Evolutionary conservation across 2,113 vertebrate species (phyloP).

Genomic region (Larimichthys polyactis): DNA sequence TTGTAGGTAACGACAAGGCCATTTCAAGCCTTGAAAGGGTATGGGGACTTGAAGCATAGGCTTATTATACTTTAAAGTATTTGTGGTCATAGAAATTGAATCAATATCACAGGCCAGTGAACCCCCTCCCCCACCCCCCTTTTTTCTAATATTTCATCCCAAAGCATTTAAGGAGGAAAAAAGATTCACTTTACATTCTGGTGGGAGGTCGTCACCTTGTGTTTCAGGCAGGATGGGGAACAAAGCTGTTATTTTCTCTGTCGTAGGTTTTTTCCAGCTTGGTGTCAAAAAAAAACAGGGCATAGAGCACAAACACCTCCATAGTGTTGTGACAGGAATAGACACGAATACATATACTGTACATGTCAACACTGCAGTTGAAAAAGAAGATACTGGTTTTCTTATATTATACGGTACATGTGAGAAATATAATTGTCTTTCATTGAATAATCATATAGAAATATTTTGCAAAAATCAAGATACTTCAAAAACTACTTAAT

Average conservation of each 20-base stretch:
- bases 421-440: neutral
- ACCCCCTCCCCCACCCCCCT: constrained; percentile 19
- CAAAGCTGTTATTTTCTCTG: constrained; percentile 66
- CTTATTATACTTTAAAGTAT: constrained; percentile 84
- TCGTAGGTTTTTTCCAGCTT: constrained; percentile 38
- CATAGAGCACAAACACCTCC: constrained; percentile 40
- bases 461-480: neutral
- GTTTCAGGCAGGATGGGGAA: constrained; percentile 49
- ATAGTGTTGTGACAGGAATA: constrained; percentile 12
- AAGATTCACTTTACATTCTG: constrained; percentile 70
- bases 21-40: constrained; percentile 78
- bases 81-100: constrained; percentile 83
- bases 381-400: neutral
- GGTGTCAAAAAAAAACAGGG: constrained; percentile 53
- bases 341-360: constrained; percentile 11
- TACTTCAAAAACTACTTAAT: neutral
- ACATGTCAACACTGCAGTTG: neutral
- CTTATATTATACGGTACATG: neutral
- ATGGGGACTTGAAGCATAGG: constrained; percentile 76
- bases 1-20: constrained; percentile 80
- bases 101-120: constrained; percentile 71
- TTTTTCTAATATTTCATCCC: constrained; percentile 64
- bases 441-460: neutral
- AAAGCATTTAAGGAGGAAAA: constrained; percentile 61
- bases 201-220: constrained; percentile 71